A percentile compares a stretch with the other conserved stretches of the same genome.
These are phyloP conservation scores for Oryzias dopingdopingensis DNA, from an alignment of 2,797 vertebrate genomes.

Conservation along the genomic window DNA sequence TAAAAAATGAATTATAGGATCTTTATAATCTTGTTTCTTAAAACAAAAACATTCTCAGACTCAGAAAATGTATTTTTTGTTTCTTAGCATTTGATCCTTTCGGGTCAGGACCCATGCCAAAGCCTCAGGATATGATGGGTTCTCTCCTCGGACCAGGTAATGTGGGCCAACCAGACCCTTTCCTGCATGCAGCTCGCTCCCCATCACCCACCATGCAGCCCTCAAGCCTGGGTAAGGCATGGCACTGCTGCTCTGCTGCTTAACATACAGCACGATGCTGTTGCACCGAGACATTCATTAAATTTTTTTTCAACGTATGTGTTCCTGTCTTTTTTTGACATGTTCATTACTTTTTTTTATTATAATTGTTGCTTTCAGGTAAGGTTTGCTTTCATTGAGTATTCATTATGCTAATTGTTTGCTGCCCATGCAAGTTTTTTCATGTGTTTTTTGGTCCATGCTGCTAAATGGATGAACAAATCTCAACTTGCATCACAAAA, in stretches of 20 bases:
- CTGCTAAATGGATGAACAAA: no score
- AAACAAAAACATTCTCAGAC: no score
- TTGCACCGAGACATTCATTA: no score
- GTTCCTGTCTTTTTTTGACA: background rate
- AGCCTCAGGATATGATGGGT: constrained; percentile 89
- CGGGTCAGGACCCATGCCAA: constrained; percentile 83
- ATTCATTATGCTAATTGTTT: constrained; percentile 23
- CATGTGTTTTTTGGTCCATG: no score
- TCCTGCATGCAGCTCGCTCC: constrained; percentile 89
- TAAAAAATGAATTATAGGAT: no score
- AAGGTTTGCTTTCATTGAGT: constrained; percentile 7
- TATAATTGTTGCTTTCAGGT: background rate
- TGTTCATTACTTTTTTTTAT: background rate
- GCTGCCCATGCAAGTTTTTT: background rate
- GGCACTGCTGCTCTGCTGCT: constrained; percentile 40
- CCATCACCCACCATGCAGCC: constrained; percentile 88
- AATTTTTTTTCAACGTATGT: background rate
- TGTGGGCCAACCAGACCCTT: constrained; percentile 82
- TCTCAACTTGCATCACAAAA: no score
- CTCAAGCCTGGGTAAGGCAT: constrained; percentile 81
- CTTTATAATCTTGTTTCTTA: no score
- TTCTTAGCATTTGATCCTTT: constrained; percentile 86
- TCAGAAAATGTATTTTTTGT: no score
- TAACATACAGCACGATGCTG: constrained; percentile 4
- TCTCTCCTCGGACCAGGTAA: constrained; percentile 88